A percentile compares a stretch with the other conserved stretches of the same genome.
Conservation (phyloP, 2,888 invertebrate species). For the Mylabris sibirica region DNA sequence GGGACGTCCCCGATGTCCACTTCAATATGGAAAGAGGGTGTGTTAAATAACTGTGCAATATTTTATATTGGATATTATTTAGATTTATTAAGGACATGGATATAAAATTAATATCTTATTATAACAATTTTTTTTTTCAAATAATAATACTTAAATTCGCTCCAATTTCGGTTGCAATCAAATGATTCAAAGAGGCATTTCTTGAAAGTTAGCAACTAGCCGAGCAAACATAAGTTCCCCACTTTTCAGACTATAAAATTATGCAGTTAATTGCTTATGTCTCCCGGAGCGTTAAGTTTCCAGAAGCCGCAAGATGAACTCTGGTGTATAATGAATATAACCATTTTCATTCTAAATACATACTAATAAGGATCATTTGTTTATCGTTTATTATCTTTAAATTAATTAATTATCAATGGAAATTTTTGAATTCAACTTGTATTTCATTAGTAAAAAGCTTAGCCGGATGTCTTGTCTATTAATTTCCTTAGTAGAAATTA, state of each 20-base stretch:
- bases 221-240: constrained; percentile 55
- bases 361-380: constrained; percentile 12
- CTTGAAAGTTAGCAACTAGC: constrained; percentile 39
- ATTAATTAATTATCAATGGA: background rate
- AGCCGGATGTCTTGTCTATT: constrained; percentile 52
- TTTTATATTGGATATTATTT: constrained; percentile 58
- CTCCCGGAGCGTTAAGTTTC: constrained; percentile 59
- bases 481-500: constrained; percentile 60
- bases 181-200: constrained; percentile 25
- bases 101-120: background rate
- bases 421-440: background rate
- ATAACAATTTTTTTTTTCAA: background rate
- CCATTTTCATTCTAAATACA: constrained; percentile 47
- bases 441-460: constrained; percentile 59
- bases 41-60: constrained; percentile 47
- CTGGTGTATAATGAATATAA: constrained; percentile 53
- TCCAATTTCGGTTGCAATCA: background rate
- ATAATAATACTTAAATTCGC: background rate
- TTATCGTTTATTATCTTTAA: background rate
- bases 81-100: constrained; percentile 58
- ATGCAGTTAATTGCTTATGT: constrained; percentile 62
- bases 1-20: constrained; percentile 55
- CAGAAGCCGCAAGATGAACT: constrained; percentile 55
- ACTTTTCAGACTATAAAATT: constrained; percentile 59
- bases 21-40: constrained; percentile 51